phyloP scores from a whole-genome alignment of 2,888 invertebrate species.

The Amaurobius ferox region DNA sequence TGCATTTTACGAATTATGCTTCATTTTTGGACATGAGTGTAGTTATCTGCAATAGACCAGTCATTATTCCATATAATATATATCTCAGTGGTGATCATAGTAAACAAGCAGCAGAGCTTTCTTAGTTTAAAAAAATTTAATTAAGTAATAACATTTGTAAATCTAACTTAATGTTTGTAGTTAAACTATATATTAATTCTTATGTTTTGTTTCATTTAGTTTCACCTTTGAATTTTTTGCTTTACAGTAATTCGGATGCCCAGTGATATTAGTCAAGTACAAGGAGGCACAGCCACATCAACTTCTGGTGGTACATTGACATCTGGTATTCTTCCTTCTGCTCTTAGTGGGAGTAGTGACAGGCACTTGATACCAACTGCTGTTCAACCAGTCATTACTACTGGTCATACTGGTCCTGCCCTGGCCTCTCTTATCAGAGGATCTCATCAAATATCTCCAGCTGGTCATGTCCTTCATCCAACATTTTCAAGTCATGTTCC shows the following conservation, averaged over 20 bases:
- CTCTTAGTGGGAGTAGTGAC: conserved; percentile 26
- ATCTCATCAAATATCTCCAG: conserved; percentile 51
- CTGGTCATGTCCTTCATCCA: conserved; percentile 62
- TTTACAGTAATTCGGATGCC: conserved; percentile 62
- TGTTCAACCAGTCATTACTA: conserved; percentile 64
- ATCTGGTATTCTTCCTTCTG: conserved; percentile 54
- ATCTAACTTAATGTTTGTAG: too few relatives aligned
- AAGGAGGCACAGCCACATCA: conserved; percentile 30
- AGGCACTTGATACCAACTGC: conserved; percentile 61
- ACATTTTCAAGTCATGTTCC: conserved; percentile 70
- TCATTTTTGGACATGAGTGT: too few relatives aligned
- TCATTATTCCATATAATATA: too few relatives aligned
- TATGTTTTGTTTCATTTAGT: too few relatives aligned
- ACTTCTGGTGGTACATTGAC: conserved; percentile 23
- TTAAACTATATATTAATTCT: too few relatives aligned
- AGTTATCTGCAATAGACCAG: too few relatives aligned
- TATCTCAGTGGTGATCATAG: too few relatives aligned
- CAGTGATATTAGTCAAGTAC: conserved; percentile 40
- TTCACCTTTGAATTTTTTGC: background rate
- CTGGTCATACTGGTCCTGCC: conserved; percentile 46
- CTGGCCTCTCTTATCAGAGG: conserved; percentile 71
- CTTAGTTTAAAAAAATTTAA: too few relatives aligned
- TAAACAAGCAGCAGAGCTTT: too few relatives aligned
- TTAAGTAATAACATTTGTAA: too few relatives aligned
- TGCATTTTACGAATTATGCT: too few relatives aligned